Conservation (phyloP, 35 echinoderm and acorn worm genomes). For the Nesometra sesokonis region DNA sequence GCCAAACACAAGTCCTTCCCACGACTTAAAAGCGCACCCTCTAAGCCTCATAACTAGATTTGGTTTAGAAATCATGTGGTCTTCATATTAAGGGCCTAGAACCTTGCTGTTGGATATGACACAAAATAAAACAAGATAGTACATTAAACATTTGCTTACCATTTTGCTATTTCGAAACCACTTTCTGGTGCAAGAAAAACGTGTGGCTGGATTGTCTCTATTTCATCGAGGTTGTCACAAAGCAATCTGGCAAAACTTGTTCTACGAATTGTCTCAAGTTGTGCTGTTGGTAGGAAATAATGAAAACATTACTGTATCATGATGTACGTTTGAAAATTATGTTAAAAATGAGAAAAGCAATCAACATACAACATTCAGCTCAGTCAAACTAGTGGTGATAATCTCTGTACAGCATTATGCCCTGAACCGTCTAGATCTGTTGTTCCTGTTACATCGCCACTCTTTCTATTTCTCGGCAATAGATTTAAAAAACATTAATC, state of each 20-base stretch:
- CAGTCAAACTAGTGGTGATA: too few relatives aligned
- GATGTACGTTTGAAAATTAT: neutral
- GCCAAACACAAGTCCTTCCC: too few relatives aligned
- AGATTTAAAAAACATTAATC: too few relatives aligned
- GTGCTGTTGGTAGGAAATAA: slow-evolving; percentile 25
- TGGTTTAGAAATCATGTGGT: too few relatives aligned
- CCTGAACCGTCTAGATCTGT: too few relatives aligned
- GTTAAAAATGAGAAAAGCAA: neutral
- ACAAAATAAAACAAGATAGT: neutral
- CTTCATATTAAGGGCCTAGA: too few relatives aligned
- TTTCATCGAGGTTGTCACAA: slow-evolving; percentile 52
- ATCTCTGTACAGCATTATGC: too few relatives aligned
- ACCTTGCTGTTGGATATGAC: too few relatives aligned
- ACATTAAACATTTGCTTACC: neutral
- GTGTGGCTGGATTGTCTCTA: slow-evolving; percentile 52
- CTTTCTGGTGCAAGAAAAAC: slow-evolving; percentile 34
- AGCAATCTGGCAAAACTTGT: slow-evolving; percentile 51
- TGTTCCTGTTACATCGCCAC: too few relatives aligned
- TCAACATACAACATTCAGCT: neutral
- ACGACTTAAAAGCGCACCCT: too few relatives aligned
- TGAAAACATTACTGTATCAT: neutral
- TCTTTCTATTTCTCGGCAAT: too few relatives aligned
- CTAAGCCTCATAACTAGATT: too few relatives aligned
- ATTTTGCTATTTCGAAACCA: neutral
- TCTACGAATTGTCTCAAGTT: slow-evolving; percentile 53